These are phyloP conservation scores for Agelaius phoeniceus DNA, from an alignment of 2,113 vertebrate genomes.

Conservation along the genomic window DNA sequence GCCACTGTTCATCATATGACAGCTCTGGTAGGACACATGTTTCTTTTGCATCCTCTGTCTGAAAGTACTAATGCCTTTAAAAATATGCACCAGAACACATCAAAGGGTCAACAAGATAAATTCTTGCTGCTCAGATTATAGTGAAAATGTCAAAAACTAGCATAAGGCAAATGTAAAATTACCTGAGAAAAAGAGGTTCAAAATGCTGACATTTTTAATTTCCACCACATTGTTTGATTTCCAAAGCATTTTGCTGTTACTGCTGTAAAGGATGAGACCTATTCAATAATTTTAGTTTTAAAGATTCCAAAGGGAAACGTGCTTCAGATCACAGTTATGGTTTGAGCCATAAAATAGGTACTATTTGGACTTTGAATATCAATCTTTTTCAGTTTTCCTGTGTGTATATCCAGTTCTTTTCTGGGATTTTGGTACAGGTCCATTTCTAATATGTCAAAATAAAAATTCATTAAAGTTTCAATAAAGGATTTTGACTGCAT, in stretches of 20 bases:
- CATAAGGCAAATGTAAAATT: neutral
- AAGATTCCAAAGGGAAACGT: neutral
- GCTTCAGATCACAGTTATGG: neutral
- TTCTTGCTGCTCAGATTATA: neutral
- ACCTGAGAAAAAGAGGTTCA: neutral
- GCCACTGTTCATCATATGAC: neutral
- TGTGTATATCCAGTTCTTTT: neutral
- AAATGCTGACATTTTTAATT: neutral
- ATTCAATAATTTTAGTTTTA: neutral
- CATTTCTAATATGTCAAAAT: neutral
- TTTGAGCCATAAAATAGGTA: neutral
- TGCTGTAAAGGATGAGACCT: neutral
- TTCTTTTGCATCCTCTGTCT: neutral
- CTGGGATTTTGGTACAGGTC: neutral
- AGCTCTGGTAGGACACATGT: neutral
- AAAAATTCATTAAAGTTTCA: neutral
- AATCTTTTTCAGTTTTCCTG: neutral
- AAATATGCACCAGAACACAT: neutral
- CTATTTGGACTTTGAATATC: neutral
- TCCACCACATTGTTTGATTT: neutral
- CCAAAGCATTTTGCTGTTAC: neutral
- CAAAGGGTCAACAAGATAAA: neutral
- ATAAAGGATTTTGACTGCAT: neutral
- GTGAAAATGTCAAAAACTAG: neutral
- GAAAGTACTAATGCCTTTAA: neutral